Evolutionary conservation across 92 coral and sea anemone genomes (phyloP).

Genomic region (Porites cylindrica): DNA sequence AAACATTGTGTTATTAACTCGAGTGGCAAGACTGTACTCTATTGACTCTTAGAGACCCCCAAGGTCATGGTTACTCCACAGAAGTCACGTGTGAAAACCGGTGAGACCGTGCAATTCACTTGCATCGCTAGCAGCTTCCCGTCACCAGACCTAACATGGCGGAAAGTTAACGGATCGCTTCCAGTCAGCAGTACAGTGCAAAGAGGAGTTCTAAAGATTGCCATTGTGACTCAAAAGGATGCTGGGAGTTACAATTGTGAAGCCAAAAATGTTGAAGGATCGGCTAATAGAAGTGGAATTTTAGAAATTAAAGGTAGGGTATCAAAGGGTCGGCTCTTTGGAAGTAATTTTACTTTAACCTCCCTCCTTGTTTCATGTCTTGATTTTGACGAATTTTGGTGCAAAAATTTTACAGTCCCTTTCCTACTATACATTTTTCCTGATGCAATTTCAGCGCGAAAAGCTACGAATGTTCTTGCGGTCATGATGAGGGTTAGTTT

Average conservation of each 20-base stretch:
- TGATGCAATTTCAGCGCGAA: no score
- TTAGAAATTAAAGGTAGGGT: constrained; percentile 62
- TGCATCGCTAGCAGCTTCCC: constrained; percentile 95
- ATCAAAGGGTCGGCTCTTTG: neutral
- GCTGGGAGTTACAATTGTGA: constrained; percentile 86
- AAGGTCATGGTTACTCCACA: constrained; percentile 81
- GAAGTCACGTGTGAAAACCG: constrained; percentile 69
- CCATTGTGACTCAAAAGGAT: constrained; percentile 68
- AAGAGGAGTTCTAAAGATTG: constrained; percentile 71
- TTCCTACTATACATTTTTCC: no score
- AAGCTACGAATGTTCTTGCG: no score
- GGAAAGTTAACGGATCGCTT: constrained; percentile 76
- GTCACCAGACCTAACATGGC: constrained; percentile 83
- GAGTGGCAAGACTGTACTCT: no score
- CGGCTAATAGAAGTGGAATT: constrained; percentile 66
- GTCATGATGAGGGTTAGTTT: no score
- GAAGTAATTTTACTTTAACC: neutral
- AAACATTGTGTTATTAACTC: no score
- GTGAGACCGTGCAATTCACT: constrained; percentile 84
- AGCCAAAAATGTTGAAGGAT: constrained; percentile 79
- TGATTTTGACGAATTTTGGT: no score
- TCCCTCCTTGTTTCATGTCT: neutral
- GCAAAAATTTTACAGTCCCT: no score
- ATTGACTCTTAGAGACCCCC: constrained; percentile 69
- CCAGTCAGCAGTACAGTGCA: constrained; percentile 66